Evolutionary conservation across 1,140 invertebrate species (phyloP).

Genomic region (Stegodyphus dumicola): DNA sequence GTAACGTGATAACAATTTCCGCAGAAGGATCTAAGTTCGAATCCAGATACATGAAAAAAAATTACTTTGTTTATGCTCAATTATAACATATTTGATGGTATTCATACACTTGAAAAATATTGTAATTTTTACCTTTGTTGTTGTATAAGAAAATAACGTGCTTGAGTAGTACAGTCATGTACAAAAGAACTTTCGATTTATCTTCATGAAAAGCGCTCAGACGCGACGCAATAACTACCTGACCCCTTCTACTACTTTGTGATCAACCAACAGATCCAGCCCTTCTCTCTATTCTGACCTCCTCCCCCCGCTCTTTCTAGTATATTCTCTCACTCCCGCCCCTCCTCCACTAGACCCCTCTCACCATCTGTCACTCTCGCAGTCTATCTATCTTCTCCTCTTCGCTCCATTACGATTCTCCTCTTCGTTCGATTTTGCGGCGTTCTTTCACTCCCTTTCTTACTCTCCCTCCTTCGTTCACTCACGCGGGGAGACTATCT

Average conservation of each 20-base stretch:
- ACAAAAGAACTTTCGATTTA: no score
- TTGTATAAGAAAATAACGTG: no score
- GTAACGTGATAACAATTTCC: no score
- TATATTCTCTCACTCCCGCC: background rate
- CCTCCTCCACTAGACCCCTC: background rate
- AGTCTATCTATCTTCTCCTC: slow-evolving; percentile 43
- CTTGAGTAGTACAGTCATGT: no score
- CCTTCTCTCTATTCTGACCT: slow-evolving; percentile 1
- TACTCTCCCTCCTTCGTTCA: background rate
- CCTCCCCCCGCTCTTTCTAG: background rate
- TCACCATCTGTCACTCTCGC: slow-evolving; percentile 48
- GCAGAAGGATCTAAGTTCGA: no score
- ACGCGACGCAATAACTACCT: background rate
- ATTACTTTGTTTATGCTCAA: no score
- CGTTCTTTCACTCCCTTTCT: background rate
- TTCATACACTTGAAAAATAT: no score
- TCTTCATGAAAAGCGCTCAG: no score
- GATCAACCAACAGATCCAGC: slow-evolving; percentile 11
- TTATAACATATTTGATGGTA: no score
- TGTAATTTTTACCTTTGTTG: no score
- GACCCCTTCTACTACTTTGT: slow-evolving; percentile 2
- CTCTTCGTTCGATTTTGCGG: background rate
- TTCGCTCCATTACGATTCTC: slow-evolving; percentile 13
- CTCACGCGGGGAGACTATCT: no score
- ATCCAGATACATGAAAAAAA: no score